Percentiles rank a stretch among this genome's conserved stretches.
Evolutionary conservation across 2,797 vertebrate species (phyloP).

Genomic region (Sebastes steindachneri): DNA sequence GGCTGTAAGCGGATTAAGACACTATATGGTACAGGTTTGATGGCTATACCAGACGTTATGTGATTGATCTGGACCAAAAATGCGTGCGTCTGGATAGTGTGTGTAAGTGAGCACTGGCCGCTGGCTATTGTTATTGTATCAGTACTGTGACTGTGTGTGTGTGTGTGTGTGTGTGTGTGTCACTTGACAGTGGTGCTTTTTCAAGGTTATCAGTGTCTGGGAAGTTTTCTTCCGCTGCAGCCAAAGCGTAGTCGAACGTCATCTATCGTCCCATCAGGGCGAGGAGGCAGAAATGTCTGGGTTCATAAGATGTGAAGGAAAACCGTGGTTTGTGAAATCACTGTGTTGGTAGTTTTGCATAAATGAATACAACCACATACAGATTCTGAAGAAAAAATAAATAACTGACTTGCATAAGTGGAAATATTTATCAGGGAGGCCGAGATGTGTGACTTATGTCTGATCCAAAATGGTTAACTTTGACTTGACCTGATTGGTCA

Average conservation of each 20-base stretch:
- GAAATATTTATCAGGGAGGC: background rate
- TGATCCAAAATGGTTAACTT: background rate
- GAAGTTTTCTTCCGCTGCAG: slow-evolving; percentile 30
- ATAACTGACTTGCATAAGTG: background rate
- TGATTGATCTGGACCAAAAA: slow-evolving; percentile 27
- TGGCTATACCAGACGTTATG: background rate
- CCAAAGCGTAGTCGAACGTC: slow-evolving; percentile 21
- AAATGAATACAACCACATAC: background rate
- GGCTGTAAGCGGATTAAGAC: background rate
- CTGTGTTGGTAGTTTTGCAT: background rate
- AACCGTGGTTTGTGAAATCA: background rate
- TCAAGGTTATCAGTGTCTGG: slow-evolving; percentile 58
- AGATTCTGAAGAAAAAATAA: background rate
- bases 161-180: background rate
- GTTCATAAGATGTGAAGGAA: background rate
- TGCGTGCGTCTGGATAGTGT: background rate
- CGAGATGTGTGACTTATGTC: background rate
- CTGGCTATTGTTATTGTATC: slow-evolving; percentile 11
- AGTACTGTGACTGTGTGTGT: background rate
- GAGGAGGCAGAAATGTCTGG: slow-evolving; percentile 18
- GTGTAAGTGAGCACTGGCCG: background rate
- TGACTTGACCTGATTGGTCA: background rate
- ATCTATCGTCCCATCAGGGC: slow-evolving; percentile 16
- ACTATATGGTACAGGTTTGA: background rate
- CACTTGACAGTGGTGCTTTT: slow-evolving; percentile 37